Evolutionary conservation across 2,888 invertebrate genomes (phyloP), one percentile per base, ranked within the genome.

Genomic region (Brachynemurus nebulosus): DNA sequence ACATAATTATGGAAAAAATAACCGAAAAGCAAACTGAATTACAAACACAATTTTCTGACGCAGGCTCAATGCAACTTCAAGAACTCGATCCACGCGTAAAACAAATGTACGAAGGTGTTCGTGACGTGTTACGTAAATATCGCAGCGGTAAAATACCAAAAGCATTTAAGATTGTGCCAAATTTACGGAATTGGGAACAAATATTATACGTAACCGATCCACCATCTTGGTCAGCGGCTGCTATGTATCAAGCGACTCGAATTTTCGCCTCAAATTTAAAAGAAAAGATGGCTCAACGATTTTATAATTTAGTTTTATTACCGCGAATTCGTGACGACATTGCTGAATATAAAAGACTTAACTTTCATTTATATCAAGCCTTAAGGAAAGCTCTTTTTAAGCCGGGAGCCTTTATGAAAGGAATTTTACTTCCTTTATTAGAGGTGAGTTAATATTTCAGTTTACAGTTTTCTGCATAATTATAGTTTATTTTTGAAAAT

Each of bases 361-460:
- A 98, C 66, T 91, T 91, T 61, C 97, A 98, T 65, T 69, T 99
- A 20, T 98, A 95, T 63, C 90, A 92, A 66, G 92, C 97, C 1
- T 61, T 98, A 39, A 74, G 82, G 49, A 95, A 96, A 65, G 76
- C 97, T 1, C 70, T 98, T 1, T 98, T 89, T 64, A 98, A 98
- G 62, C 96, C 97, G 34, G 92, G 86, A 17, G 97, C 90, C 34
- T 99, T 98, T 57, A 96, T 97, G 86, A 98, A 97, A 69, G 98
- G 78, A 50, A 65, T 80, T 48, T 60, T 79, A 11, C 57, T 80
- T 21, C 78, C 78, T 11, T 57, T 78, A 11, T 75, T 76, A 58
- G 73, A 74, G 63, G 72, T 72, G 57, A 50, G 52, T 51, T 12
- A 6, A 7, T 6, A 23, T 30, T n/a, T n/a, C 5, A 30, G 14